These are phyloP conservation scores for Lytechinus pictus DNA, from an alignment of 35 echinoderm and acorn worm genomes.

Conservation along the genomic window DNA sequence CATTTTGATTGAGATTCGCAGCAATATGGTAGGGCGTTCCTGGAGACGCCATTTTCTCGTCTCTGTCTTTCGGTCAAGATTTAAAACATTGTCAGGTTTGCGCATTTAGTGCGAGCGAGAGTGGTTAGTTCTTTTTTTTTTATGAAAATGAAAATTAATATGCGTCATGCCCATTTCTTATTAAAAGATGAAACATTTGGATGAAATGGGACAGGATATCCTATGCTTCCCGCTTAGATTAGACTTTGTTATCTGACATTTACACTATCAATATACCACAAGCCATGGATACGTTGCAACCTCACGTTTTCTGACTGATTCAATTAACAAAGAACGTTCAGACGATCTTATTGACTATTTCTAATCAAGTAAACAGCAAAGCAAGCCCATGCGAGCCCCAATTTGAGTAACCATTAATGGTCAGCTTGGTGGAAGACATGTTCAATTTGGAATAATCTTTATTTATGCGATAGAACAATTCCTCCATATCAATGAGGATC, in stretches of 20 bases:
- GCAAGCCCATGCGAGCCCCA: not conserved
- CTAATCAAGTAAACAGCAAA: not conserved
- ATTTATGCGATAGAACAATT: no score
- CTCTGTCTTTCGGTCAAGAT: no score
- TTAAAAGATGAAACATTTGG: not conserved
- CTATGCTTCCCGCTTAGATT: not conserved
- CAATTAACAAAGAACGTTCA: not conserved
- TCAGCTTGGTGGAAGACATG: not conserved
- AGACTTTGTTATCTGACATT: slow-evolving; percentile 13
- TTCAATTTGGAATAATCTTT: not conserved
- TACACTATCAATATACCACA: not conserved
- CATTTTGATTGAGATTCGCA: no score
- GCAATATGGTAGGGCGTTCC: no score
- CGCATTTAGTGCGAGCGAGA: no score
- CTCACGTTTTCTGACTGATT: not conserved
- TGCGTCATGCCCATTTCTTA: not conserved
- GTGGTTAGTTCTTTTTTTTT: no score
- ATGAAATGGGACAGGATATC: not conserved
- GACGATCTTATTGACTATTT: not conserved
- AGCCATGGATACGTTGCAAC: not conserved
- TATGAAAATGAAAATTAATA: no score
- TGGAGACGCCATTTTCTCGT: no score
- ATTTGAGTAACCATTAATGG: no score
- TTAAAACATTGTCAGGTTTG: no score
- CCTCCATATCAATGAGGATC: no score